Conservation (phyloP, 2,797 vertebrate genomes). For the Enoplosus armatus region DNA sequence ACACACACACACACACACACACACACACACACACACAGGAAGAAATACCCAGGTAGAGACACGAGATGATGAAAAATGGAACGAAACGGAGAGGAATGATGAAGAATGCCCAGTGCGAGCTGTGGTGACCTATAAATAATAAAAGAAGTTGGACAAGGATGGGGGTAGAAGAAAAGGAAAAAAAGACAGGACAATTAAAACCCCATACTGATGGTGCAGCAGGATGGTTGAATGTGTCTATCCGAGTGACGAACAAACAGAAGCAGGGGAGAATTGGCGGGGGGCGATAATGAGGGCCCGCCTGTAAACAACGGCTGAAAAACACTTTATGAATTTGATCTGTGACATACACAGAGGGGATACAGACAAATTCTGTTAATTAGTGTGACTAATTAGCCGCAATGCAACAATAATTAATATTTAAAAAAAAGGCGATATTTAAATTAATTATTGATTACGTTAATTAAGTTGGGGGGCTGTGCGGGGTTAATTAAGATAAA, state of each 20-base stretch:
- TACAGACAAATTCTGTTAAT: constrained; percentile 77
- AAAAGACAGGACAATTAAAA: constrained; percentile 26
- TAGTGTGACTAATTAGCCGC: constrained; percentile 81
- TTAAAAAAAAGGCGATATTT: constrained; percentile 79
- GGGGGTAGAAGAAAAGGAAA: too few species aligned
- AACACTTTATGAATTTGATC: constrained; percentile 63
- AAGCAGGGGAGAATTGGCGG: constrained; percentile 12
- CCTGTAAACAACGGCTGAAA: constrained; percentile 74
- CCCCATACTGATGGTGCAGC: constrained; percentile 30
- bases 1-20: too few species aligned
- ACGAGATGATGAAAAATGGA: constrained; percentile 8
- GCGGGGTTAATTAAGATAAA: constrained; percentile 83
- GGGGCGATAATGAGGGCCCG: constrained; percentile 58
- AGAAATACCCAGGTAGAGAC: not conserved
- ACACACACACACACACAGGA: too few species aligned
- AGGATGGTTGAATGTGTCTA: constrained; percentile 1
- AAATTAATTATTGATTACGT: constrained; percentile 84
- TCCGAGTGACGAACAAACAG: constrained; percentile 27
- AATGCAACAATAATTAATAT: constrained; percentile 84
- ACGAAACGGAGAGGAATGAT: not conserved
- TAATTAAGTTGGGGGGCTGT: constrained; percentile 77
- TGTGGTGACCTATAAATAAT: constrained; percentile 35
- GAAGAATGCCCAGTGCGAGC: not conserved
- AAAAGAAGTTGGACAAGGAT: constrained; percentile 13
- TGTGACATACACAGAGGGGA: constrained; percentile 62